Evolutionary conservation across 2,113 vertebrate species (phyloP).

Genomic region (Periophthalmodon schlosseri): DNA sequence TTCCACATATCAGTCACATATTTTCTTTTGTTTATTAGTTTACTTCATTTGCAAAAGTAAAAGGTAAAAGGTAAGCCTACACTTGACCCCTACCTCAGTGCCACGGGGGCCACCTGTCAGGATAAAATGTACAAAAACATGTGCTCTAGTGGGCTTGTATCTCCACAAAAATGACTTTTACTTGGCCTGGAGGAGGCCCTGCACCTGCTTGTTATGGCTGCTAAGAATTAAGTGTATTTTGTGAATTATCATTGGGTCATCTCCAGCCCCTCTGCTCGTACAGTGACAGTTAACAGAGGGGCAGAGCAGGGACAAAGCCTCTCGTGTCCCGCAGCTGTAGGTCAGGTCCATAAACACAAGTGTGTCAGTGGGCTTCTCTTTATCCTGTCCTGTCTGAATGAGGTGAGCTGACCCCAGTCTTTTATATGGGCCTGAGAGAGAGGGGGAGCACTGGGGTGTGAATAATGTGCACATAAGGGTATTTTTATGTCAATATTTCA

Average conservation of each 20-base stretch:
- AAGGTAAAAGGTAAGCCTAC: too few relatives aligned
- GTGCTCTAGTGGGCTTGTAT: too few relatives aligned
- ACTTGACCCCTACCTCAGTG: too few relatives aligned
- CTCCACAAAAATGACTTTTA: too few relatives aligned
- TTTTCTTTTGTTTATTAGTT: too few relatives aligned
- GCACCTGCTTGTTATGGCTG: too few relatives aligned
- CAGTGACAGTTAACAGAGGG: conserved; percentile 27
- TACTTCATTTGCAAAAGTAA: too few relatives aligned
- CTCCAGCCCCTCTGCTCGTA: conserved; percentile 20
- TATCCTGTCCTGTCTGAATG: conserved; percentile 51
- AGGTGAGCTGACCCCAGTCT: conserved; percentile 43
- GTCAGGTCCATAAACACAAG: conserved; percentile 49
- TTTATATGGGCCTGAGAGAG: conserved; percentile 18
- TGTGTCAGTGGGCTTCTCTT: conserved; percentile 52
- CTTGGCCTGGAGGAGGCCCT: too few relatives aligned
- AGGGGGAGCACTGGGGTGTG: conserved; percentile 20
- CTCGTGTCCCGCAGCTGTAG: conserved; percentile 61
- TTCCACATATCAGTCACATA: too few relatives aligned
- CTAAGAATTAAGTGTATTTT: neutral
- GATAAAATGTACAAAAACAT: too few relatives aligned
- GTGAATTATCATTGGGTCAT: neutral
- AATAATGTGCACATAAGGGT: conserved; percentile 28
- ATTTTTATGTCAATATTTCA: conserved; percentile 8
- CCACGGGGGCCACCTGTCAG: too few relatives aligned
- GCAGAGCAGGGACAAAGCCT: conserved; percentile 33